Evolutionary conservation across 2,797 vertebrate species (phyloP), one percentile per base, ranked within the genome.

Genomic region (Acestrorhynchus altus): DNA sequence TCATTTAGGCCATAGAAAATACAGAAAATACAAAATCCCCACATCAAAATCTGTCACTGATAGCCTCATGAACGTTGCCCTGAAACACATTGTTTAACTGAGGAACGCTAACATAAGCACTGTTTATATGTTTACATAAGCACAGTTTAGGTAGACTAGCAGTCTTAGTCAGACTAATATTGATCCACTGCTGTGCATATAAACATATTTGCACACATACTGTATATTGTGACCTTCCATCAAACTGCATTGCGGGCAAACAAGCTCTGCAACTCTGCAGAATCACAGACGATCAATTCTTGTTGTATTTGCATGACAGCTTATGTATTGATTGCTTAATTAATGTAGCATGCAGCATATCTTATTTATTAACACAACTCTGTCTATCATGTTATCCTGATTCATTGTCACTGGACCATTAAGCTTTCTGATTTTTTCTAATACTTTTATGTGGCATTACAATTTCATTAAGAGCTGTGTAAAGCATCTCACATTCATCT

Each of bases 271-370:
- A 74, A 76, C 4, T 64, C 85, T 89, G 88, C 91, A 90, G 88
- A 92, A 91, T 92, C 89, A 89, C 74, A 82, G 76, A 8, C 40
- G 83, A 92, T 92, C 91, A 91, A 90, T 92, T 90, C 87, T 90
- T 91, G 81, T 91, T 89, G 31, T 92, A 89, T 90, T 89, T 90
- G 81, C 88, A 83, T 90, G 88, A 85, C 87, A 88, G 83, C 87
- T 92, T 87, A 88, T 60, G 40, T 84, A 90, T 92, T 76, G 88
- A 92, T 90, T 87, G 84, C 86, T 85, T 84, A 78, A 87, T 91
- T 89, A 89, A 89, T 90, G 88, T 87, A 86, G 87, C 88, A 84
- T 86, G 87, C 81, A 77, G 87, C 87, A 87, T 88, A 88, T 89
- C 84, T 87, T 89, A 87, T 90, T 91, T 88, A 89, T 92, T 90